Percentiles rank a stretch among this genome's conserved stretches.
phyloP scores from a whole-genome alignment of 2,113 vertebrate genomes.

The Notothenia rossii region DNA sequence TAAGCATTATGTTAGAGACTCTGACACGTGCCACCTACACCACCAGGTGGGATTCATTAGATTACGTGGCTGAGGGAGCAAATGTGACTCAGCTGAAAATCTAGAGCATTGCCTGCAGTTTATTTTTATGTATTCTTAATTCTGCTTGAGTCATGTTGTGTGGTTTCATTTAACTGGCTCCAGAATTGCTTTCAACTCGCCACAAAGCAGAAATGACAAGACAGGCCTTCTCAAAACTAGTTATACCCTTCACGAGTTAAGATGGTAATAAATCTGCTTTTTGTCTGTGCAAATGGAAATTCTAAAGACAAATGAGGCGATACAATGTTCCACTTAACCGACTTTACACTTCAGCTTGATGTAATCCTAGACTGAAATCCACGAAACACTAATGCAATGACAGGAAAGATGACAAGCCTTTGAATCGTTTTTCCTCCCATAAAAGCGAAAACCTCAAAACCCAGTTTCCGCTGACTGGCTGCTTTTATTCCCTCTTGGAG shows the following conservation, averaged over 20 bases:
- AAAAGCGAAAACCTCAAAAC: constrained; percentile 73
- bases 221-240: constrained; percentile 26
- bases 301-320: constrained; percentile 35
- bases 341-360: constrained; percentile 54
- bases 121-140: constrained; percentile 62
- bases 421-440: constrained; percentile 71
- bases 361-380: constrained; percentile 47
- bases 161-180: constrained; percentile 66
- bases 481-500: constrained; percentile 71
- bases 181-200: constrained; percentile 58
- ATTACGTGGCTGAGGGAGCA: constrained; percentile 29
- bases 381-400: constrained; percentile 32
- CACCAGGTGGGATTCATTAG: constrained; percentile 67
- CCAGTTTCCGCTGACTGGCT: constrained; percentile 77
- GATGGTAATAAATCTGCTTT: neutral
- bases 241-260: constrained; percentile 21
- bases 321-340: constrained; percentile 48
- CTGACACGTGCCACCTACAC: constrained; percentile 6
- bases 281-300: constrained; percentile 22
- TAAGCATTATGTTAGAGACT: neutral
- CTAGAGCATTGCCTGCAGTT: constrained; percentile 43
- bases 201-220: constrained; percentile 59
- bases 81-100: constrained; percentile 67
- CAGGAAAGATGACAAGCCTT: constrained; percentile 55
- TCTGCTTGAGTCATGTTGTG: constrained; percentile 69